Evolutionary conservation across 2,797 vertebrate species (phyloP), one percentile per base, ranked within the genome.

Genomic region (Bucorvus abyssinicus): DNA sequence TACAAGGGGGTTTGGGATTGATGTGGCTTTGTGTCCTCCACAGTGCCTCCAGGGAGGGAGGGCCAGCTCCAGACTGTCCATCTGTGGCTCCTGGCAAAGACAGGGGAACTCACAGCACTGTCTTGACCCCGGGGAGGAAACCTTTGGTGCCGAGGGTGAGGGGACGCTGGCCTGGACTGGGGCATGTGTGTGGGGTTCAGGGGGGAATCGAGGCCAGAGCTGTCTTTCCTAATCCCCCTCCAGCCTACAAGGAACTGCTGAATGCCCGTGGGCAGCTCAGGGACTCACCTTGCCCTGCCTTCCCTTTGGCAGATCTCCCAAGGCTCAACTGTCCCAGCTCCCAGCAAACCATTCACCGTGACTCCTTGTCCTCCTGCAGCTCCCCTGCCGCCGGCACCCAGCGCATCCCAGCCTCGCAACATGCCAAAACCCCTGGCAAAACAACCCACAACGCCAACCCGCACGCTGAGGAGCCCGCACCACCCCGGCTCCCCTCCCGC

Each of bases 151-250:
- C 0, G 8, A 23, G 71, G n/a, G 5, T 57, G 52, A 65, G 27
- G 47, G 34, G 20, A 75, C 1, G 3, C 24, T 78, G 53, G n/a
- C 12, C 57, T 67, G 50, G 59, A 44, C 36, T 20, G 40, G 50
- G 26, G 34, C 61, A 81, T 0, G 0, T 7, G 9, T 0, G 3
- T 12, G 50, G 40, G 20, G 8, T 23, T 34, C 0, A 1, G 30
- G 27, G 14, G 27, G 36, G 7, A 65, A 36, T 0, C 27, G 23
- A 67, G n/a, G 16, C 21, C 52, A 55, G n/a, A n/a, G 22, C 12
- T 82, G 24, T 34, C 34, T 73, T 71, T 84, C 45, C 26, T 34
- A 74, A 47, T 32, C 4, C 16, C 3, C 21, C 1, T 4, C 6
- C 19, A 82, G 49, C 16, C 65, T 23, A 23, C 7, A 3, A 5